phyloP scores from a whole-genome alignment of 2,113 vertebrate species.

The Megaptera novaeangliae region DNA sequence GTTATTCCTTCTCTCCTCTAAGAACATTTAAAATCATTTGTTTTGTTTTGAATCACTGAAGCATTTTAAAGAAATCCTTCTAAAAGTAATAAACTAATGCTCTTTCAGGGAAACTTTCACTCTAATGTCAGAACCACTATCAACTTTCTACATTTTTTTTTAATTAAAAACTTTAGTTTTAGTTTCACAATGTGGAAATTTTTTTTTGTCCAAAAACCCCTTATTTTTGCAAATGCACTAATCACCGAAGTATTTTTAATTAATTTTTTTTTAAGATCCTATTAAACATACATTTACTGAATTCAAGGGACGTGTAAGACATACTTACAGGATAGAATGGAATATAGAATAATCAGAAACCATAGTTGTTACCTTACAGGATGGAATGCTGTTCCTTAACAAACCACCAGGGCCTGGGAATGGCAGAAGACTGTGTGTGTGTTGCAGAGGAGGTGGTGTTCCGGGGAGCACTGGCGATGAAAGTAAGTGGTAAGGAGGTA shows the following conservation, averaged over 20 bases:
- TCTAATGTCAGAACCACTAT: slow-evolving; percentile 16
- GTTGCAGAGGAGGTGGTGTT: not conserved
- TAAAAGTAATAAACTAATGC: slow-evolving; percentile 38
- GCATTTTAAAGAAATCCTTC: slow-evolving; percentile 38
- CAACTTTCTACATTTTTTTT: not conserved
- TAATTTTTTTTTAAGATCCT: not conserved
- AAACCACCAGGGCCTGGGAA: not conserved
- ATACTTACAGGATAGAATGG: not conserved
- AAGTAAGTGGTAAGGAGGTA: not conserved
- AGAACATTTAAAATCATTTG: slow-evolving; percentile 41
- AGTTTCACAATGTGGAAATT: not conserved
- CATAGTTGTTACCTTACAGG: not conserved
- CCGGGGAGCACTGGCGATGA: not conserved
- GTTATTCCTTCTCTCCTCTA: slow-evolving; percentile 11
- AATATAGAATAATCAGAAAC: not conserved
- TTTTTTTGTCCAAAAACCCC: not conserved
- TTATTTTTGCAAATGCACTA: slow-evolving; percentile 18
- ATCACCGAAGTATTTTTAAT: not conserved
- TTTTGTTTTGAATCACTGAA: slow-evolving; percentile 49
- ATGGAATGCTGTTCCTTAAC: not conserved
- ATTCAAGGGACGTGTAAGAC: not conserved
- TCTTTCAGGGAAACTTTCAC: slow-evolving; percentile 34
- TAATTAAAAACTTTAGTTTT: not conserved
- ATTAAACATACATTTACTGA: not conserved
- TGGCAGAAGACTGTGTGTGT: not conserved